Evolutionary conservation across 2,797 vertebrate species (phyloP).

Genomic region (Tinamus major): DNA sequence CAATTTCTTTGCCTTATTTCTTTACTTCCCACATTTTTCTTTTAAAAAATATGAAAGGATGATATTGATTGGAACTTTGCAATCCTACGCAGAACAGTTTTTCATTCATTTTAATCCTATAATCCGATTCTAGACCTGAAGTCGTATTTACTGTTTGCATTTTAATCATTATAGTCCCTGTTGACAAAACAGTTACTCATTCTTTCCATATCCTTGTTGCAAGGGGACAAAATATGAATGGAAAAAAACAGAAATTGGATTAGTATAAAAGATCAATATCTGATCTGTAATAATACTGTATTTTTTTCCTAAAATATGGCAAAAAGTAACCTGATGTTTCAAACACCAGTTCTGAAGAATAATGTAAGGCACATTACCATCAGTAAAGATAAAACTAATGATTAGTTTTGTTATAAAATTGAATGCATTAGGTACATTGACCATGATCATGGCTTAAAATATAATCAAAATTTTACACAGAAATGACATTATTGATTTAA

Average conservation of each 20-base stretch:
- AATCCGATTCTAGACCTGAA: slow-evolving; percentile 79
- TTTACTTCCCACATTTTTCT: background rate
- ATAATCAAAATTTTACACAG: slow-evolving; percentile 36
- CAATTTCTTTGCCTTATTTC: slow-evolving; percentile 53
- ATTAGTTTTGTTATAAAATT: slow-evolving; percentile 31
- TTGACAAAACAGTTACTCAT: slow-evolving; percentile 53
- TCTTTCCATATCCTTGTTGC: slow-evolving; percentile 58
- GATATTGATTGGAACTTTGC: slow-evolving; percentile 72
- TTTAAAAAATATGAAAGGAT: slow-evolving; percentile 70
- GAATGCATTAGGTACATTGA: slow-evolving; percentile 1
- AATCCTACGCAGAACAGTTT: slow-evolving; percentile 66
- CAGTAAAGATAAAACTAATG: slow-evolving; percentile 32
- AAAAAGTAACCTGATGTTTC: slow-evolving; percentile 18
- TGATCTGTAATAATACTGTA: background rate
- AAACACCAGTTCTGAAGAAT: slow-evolving; percentile 29
- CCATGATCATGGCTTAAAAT: slow-evolving; percentile 25
- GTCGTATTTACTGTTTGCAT: slow-evolving; percentile 74
- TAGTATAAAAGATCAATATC: background rate
- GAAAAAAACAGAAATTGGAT: slow-evolving; percentile 56
- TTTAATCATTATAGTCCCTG: slow-evolving; percentile 76
- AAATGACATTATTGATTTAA: slow-evolving; percentile 59
- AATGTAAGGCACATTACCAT: background rate
- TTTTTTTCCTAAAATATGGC: background rate
- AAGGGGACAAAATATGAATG: slow-evolving; percentile 56
- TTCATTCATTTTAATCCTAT: slow-evolving; percentile 80